These are phyloP conservation scores for Amblyteles armatorius DNA, from an alignment of 2,888 invertebrate species.

Conservation along the genomic window DNA sequence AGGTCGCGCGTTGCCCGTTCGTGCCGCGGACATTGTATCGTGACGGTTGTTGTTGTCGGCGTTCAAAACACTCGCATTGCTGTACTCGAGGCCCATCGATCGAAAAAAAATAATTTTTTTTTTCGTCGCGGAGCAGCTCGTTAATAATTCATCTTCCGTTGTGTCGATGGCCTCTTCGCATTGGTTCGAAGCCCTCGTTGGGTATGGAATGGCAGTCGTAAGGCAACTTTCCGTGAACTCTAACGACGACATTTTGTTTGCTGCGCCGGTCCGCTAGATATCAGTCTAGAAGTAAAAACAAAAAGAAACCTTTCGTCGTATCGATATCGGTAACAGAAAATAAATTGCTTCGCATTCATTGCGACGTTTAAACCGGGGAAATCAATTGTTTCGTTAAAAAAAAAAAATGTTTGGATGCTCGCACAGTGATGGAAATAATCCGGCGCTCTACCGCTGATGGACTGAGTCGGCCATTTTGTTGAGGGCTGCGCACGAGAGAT, in stretches of 20 bases:
- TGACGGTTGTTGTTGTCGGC: conserved; percentile 9
- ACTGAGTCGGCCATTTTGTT: conserved; percentile 23
- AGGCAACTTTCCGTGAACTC: neutral
- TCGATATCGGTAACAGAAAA: conserved; percentile 16
- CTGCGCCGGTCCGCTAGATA: conserved; percentile 24
- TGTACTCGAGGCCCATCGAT: conserved; percentile 66
- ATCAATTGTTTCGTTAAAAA: neutral
- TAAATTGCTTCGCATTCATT: neutral
- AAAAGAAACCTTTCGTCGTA: conserved; percentile 49
- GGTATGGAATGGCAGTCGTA: neutral
- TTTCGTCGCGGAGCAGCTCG: conserved; percentile 21
- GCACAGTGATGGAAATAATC: neutral
- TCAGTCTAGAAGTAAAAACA: conserved; percentile 53
- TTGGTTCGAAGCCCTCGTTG: conserved; percentile 7
- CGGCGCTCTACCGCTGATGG: neutral
- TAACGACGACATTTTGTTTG: conserved; percentile 61
- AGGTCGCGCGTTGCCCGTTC: neutral
- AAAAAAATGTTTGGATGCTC: neutral
- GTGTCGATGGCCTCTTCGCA: neutral
- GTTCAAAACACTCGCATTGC: neutral
- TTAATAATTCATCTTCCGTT: neutral
- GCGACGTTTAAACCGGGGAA: neutral
- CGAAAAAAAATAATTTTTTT: conserved; percentile 70
- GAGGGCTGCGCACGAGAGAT: conserved; percentile 4
- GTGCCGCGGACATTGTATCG: neutral